Conservation (phyloP, 2,888 invertebrate species). For the Drosophila kuntzei region DNA sequence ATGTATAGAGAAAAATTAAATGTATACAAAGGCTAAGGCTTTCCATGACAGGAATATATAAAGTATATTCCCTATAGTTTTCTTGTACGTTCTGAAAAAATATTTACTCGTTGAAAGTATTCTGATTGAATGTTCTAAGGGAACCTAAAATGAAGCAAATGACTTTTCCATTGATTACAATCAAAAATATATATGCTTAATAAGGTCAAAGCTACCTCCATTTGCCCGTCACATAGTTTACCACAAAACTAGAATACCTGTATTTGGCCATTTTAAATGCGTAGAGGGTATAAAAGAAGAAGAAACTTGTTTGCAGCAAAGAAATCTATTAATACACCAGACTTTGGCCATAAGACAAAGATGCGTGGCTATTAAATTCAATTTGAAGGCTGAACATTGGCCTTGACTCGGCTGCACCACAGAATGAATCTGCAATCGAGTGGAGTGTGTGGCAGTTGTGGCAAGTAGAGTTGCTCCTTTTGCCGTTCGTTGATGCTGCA, state of each 20-base stretch:
- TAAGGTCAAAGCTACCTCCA: neutral
- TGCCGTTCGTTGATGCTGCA: conserved; percentile 19
- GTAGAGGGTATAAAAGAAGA: conserved; percentile 6
- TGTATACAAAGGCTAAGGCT: no score
- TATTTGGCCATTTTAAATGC: neutral
- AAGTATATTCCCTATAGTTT: no score
- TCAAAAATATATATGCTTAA: neutral
- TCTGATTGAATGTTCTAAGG: no score
- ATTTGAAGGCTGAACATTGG: conserved; percentile 80
- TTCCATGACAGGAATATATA: no score
- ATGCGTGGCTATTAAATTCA: conserved; percentile 80
- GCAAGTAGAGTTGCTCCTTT: neutral
- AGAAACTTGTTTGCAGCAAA: conserved; percentile 71
- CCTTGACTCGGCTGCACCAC: conserved; percentile 56
- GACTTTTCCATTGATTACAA: neutral
- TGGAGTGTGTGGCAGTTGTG: neutral
- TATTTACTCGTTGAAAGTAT: no score
- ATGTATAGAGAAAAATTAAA: no score
- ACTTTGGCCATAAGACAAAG: conserved; percentile 77
- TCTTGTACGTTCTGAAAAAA: no score
- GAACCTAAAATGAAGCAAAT: neutral
- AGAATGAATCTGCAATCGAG: conserved; percentile 23
- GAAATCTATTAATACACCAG: conserved; percentile 77
- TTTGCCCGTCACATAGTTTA: neutral
- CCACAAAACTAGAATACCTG: neutral